Evolutionary conservation across 2,888 invertebrate genomes (phyloP), one percentile per base, ranked within the genome.

Genomic region (Watsonalla cultraria): DNA sequence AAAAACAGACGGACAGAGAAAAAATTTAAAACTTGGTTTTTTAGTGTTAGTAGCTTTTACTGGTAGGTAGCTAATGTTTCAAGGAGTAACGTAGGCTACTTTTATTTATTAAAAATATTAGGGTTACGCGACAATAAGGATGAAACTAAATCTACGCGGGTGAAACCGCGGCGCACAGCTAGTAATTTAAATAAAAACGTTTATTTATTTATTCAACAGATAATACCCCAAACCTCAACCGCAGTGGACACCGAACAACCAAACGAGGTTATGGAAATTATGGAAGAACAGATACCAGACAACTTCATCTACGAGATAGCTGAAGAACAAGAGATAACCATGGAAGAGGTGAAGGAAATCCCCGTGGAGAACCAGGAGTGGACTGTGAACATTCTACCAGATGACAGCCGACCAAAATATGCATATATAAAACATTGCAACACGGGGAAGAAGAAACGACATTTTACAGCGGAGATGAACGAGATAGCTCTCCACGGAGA

Each of bases 251-350:
- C 42, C 2, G 42, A 42, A 5, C 42, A 8, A 8, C 42, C 72
- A 35, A 65, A 64, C 0, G 85, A 87, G 39, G 80, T 81, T 0
- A 68, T 86, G 0, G 78, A 82, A 45, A 79, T 87, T 0, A 81
- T 85, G 75, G 89, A 88, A 0, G 87, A 86, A 0, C 71, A 73
- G 2, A 83, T 87, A 5, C 68, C 84, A 0, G 87, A 89, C 52
- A 87, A 88, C 62, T 90, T 90, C 65, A 88, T 90, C 0, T 90
- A 88, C 54, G 90, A 90, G 58, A 90, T 90, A n/a, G 90, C 89
- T 0, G 88, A 90, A 33, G 90, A 90, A 52, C 90, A 90, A 53
- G 90, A 90, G 58, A 90, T 90, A 5, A 70, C 81, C 0, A 88
- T 89, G 89, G 90, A 90, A 9, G 90, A 89, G 42, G 87, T 84